These are phyloP conservation scores for Priapulus caudatus DNA, from an alignment of 2,888 invertebrate genomes.

Conservation along the genomic window DNA sequence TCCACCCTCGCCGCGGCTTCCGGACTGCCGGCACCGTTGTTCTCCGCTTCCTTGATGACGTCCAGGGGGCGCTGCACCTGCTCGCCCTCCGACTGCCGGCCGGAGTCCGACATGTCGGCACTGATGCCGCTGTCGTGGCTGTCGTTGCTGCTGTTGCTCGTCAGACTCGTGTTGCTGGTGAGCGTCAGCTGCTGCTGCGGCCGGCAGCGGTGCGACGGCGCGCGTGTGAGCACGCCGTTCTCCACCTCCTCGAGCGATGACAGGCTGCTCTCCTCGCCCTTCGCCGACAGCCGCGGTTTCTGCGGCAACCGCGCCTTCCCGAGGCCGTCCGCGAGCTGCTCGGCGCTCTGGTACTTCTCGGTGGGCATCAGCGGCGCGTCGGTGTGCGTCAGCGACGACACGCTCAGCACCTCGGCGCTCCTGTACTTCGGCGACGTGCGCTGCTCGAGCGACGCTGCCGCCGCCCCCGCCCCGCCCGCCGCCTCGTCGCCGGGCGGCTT, in stretches of 20 bases:
- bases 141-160: not conserved
- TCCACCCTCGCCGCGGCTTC: not conserved
- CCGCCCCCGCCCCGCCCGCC: too few species aligned
- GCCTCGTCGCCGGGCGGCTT: too few species aligned
- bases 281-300: not conserved
- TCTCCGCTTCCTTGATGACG: not conserved
- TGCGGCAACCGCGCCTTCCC: not conserved
- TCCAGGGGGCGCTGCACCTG: not conserved
- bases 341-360: not conserved
- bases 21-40: not conserved
- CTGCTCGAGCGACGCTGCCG: not conserved
- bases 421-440: not conserved
- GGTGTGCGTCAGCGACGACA: not conserved
- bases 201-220: not conserved
- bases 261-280: not conserved
- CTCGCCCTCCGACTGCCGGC: not conserved
- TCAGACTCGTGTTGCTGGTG: not conserved
- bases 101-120: not conserved
- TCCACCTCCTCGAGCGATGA: slow-evolving; percentile 1
- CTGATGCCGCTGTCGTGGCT: slow-evolving; percentile 3
- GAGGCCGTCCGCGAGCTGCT: not conserved
- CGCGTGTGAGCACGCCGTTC: not conserved
- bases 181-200: not conserved
- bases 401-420: slow-evolving; percentile 3
- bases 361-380: too few species aligned